Conservation (phyloP, 2,797 vertebrate species). For the Gobio occitaniae region DNA sequence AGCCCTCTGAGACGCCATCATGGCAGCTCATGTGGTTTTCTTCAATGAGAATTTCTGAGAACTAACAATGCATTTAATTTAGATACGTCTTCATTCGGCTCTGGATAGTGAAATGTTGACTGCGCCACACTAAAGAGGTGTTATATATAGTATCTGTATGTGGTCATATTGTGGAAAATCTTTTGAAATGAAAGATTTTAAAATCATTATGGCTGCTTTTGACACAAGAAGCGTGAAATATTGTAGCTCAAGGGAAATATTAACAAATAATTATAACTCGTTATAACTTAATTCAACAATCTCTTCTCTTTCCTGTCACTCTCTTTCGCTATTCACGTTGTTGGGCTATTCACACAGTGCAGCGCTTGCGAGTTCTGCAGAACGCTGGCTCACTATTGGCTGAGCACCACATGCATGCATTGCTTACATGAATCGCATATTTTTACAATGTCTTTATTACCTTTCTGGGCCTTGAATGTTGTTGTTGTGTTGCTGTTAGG, state of each 20-base stretch:
- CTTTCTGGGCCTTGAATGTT: too few relatives aligned
- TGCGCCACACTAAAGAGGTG: background rate
- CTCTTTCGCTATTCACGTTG: too few relatives aligned
- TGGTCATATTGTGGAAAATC: background rate
- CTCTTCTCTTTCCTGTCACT: too few relatives aligned
- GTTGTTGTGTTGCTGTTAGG: too few relatives aligned
- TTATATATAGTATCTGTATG: background rate
- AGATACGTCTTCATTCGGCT: background rate
- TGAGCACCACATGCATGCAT: too few relatives aligned
- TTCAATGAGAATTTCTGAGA: background rate
- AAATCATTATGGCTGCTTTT: background rate
- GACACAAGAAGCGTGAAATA: background rate
- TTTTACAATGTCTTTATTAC: too few relatives aligned
- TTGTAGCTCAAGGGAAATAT: background rate
- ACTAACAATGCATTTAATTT: background rate
- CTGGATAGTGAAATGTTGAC: background rate
- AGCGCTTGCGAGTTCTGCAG: too few relatives aligned
- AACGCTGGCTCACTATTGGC: too few relatives aligned
- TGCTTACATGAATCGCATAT: too few relatives aligned
- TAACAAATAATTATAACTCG: too few relatives aligned
- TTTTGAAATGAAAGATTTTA: background rate
- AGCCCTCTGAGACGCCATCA: background rate
- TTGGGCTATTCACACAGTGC: too few relatives aligned
- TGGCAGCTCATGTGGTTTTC: background rate
- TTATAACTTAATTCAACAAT: too few relatives aligned